Base-by-base conservation (phyloP, 2,888 invertebrate species). In the Mactromeris polynyma region DNA sequence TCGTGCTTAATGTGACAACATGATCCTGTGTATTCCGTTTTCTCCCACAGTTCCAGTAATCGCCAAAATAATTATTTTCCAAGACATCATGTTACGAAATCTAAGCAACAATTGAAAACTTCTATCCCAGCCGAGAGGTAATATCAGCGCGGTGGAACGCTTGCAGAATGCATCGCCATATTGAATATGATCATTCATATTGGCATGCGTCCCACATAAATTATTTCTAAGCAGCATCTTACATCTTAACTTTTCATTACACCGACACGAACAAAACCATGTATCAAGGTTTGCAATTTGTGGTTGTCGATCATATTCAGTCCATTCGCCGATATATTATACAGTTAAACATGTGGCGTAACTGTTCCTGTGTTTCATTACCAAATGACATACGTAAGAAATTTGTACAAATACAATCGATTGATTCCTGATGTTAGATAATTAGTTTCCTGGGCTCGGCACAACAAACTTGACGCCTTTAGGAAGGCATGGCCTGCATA, bases 41-140 rank as follows among this genome's bases (percentile, higher is more conserved):
- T 17, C 36, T 33, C 19, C 17, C 31, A 73, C 17, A 33, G 73
- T 73, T 73, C 73, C 73, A 33, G 36, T 19, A 73, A 11, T 73
- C 73, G 33, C 36, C 2, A 36, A 26, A 33, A 73, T 73, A 36
- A 73, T 73, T 33, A 73, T 73, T 73, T 73, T 73, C 73, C 73
- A 73, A 73, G 73, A 73, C 73, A 36, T 73, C 31, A 36, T 73
- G 73, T 33, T 26, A 73, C 73, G 73, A 73, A 26, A 73, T 73
- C 73, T 33, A 36, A 33, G 17, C 36, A 19, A 73, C 73, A 33
- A 73, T 58, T 73, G 73, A 73, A n/a, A 73, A 73, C n/a, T 31
- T 36, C 33, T 36, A 73, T 36, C 11, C 17, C 73, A 58, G 58
- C 21, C 58, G 58, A 11, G n/a, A 58, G 58, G 26, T 58, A 58